Percentiles rank a stretch among this genome's conserved stretches.
Conservation (phyloP, 2,113 vertebrate genomes). For the Toxotes jaculatrix region DNA sequence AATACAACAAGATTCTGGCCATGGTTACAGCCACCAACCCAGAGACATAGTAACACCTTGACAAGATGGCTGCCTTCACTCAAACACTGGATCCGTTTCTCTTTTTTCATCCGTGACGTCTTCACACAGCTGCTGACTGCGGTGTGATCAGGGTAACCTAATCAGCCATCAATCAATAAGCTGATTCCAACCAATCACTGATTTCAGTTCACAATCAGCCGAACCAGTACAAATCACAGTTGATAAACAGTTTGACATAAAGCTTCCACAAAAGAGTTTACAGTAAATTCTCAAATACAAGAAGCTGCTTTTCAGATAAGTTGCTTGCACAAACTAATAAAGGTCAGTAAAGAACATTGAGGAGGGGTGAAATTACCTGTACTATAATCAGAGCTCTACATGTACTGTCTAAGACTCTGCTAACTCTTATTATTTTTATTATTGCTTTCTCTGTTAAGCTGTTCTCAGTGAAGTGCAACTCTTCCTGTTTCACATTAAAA, state of each 20-base stretch:
- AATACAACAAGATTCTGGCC: slow-evolving; percentile 87
- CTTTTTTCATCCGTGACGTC: not conserved
- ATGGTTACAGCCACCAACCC: slow-evolving; percentile 75
- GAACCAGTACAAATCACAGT: not conserved
- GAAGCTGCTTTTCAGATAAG: not conserved
- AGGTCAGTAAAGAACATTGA: not conserved
- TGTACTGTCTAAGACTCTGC: no score
- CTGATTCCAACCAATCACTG: not conserved
- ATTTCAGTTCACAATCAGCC: not conserved
- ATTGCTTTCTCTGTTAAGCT: not conserved
- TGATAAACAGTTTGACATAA: not conserved
- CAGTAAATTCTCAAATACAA: not conserved
- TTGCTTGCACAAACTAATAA: not conserved
- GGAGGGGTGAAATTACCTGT: no score
- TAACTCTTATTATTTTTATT: not conserved
- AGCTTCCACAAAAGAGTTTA: not conserved
- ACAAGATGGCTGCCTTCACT: not conserved
- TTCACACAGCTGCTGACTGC: slow-evolving; percentile 2
- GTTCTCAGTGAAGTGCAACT: not conserved
- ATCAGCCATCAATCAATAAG: not conserved
- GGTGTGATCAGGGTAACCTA: not conserved
- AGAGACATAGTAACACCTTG: slow-evolving; percentile 83
- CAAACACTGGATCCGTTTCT: not conserved
- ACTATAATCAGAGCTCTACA: no score
- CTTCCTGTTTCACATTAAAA: not conserved